These are phyloP conservation scores for Actias luna DNA, from an alignment of 2,888 invertebrate species.

Conservation along the genomic window DNA sequence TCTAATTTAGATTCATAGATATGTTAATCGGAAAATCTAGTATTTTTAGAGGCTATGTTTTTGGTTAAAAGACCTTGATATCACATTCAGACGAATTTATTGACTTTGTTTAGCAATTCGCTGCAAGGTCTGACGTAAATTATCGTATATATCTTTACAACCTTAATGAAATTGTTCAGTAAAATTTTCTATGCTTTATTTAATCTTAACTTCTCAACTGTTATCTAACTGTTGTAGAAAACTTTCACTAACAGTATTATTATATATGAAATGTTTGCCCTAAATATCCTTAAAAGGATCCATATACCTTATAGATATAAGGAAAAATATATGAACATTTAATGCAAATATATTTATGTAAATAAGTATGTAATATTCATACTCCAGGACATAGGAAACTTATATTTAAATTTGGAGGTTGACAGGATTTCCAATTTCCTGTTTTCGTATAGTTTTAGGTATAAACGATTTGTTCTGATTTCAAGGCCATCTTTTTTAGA, in stretches of 20 bases:
- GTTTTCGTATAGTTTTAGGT: not conserved
- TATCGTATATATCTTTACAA: slow-evolving; percentile 24
- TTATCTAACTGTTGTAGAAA: slow-evolving; percentile 20
- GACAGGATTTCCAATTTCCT: not conserved
- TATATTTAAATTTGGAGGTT: not conserved
- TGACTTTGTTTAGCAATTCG: slow-evolving; percentile 38
- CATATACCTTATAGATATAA: too few relatives aligned
- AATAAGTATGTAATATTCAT: not conserved
- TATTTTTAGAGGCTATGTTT: slow-evolving; percentile 30
- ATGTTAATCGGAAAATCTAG: not conserved
- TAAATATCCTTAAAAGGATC: too few relatives aligned
- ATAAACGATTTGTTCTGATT: not conserved
- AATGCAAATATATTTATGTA: too few relatives aligned
- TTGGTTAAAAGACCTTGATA: slow-evolving; percentile 42
- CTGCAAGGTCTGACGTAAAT: slow-evolving; percentile 36
- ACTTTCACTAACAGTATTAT: slow-evolving; percentile 40
- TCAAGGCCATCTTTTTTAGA: not conserved
- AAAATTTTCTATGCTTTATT: slow-evolving; percentile 14
- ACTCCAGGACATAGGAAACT: not conserved
- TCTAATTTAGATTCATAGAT: not conserved
- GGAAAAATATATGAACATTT: too few relatives aligned
- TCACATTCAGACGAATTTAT: slow-evolving; percentile 28
- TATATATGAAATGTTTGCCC: too few relatives aligned
- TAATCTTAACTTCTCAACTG: slow-evolving; percentile 23
- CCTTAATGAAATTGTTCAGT: slow-evolving; percentile 22